Evolutionary conservation across 1,140 invertebrate genomes (phyloP).

Genomic region (Prorops nasuta): DNA sequence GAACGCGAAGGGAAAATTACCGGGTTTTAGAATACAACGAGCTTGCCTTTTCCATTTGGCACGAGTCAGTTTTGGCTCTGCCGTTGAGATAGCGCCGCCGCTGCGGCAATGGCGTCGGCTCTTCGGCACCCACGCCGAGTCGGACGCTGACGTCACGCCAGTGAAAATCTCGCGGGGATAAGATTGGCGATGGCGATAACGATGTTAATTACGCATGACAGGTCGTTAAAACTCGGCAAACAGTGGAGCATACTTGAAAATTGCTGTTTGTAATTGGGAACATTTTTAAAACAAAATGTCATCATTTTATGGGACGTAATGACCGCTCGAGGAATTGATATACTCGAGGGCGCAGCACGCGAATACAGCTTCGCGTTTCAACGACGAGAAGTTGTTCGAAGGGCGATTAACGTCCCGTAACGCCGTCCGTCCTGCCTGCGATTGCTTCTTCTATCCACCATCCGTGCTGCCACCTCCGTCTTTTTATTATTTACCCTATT

Average conservation of each 20-base stretch:
- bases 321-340: slow-evolving; percentile 6
- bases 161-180: no score
- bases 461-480: not conserved
- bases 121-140: no score
- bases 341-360: not conserved
- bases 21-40: no score
- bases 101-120: no score
- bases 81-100: no score
- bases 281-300: slow-evolving; percentile 25
- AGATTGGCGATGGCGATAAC: slow-evolving; percentile 23
- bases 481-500: no score
- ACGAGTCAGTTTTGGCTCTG: no score
- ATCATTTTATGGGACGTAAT: slow-evolving; percentile 19
- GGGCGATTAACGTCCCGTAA: not conserved
- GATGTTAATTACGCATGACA: slow-evolving; percentile 28
- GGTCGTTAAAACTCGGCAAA: slow-evolving; percentile 28
- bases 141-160: no score
- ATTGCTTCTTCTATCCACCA: slow-evolving; percentile 14
- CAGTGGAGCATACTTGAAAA: slow-evolving; percentile 19
- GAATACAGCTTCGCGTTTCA: not conserved
- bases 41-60: no score
- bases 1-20: no score
- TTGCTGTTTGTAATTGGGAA: slow-evolving; percentile 23
- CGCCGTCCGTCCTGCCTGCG: slow-evolving; percentile 3
- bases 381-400: no score